Conservation (phyloP, 1,140 invertebrate species). For the Drosophila pseudoananassae region DNA sequence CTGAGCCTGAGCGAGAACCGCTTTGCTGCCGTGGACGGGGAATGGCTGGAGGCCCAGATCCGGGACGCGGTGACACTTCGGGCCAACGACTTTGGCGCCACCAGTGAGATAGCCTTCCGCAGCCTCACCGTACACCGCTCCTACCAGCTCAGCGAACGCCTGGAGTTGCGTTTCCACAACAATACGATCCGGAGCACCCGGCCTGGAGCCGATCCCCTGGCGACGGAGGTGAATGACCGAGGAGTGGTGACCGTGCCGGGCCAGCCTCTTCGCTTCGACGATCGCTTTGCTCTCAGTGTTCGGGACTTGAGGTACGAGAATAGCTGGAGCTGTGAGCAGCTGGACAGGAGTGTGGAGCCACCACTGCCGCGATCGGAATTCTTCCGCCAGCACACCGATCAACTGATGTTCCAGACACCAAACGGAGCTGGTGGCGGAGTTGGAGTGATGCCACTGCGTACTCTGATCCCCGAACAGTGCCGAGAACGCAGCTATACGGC, state of each 20-base stretch:
- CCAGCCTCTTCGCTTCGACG: slow-evolving; percentile 59
- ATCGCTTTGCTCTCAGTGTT: slow-evolving; percentile 64
- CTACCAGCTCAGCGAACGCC: slow-evolving; percentile 68
- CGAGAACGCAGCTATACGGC: slow-evolving; percentile 58
- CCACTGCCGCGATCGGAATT: slow-evolving; percentile 60
- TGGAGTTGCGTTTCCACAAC: slow-evolving; percentile 78
- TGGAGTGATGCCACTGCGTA: slow-evolving; percentile 42
- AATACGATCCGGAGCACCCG: slow-evolving; percentile 60
- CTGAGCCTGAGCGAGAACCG: slow-evolving; percentile 70
- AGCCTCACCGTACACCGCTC: slow-evolving; percentile 68
- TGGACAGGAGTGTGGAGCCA: slow-evolving; percentile 63
- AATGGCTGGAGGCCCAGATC: slow-evolving; percentile 73
- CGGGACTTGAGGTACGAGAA: slow-evolving; percentile 65
- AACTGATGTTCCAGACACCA: slow-evolving; percentile 48
- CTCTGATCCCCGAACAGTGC: slow-evolving; percentile 56
- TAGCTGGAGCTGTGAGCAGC: slow-evolving; percentile 59
- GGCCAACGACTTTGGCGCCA: slow-evolving; percentile 69
- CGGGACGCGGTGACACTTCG: slow-evolving; percentile 63
- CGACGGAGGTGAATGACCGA: background rate
- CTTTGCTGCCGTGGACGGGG: slow-evolving; percentile 67
- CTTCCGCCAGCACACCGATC: slow-evolving; percentile 67
- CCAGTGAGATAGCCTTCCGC: slow-evolving; percentile 74
- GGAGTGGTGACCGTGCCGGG: slow-evolving; percentile 13
- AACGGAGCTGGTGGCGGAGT: background rate
- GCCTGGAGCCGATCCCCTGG: slow-evolving; percentile 10